phyloP scores from a whole-genome alignment of 1,140 invertebrate genomes.

The Lordiphosa clarofinis region DNA sequence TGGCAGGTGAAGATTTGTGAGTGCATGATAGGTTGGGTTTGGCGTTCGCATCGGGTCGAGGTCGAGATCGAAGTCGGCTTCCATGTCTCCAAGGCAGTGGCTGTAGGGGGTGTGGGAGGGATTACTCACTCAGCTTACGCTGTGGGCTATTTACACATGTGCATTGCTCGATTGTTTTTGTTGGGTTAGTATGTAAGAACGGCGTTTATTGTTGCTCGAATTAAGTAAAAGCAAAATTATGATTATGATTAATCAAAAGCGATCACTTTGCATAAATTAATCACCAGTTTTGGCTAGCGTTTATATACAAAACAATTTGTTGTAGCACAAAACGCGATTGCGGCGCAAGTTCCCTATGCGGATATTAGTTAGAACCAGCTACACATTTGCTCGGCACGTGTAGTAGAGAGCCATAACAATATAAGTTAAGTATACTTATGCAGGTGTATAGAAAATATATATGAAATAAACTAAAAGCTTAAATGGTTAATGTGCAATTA shows the following conservation, averaged over 20 bases:
- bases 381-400: conserved; percentile 24
- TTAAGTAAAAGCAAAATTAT: conserved; percentile 42
- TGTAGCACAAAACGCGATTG: conserved; percentile 8
- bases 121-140: conserved; percentile 19
- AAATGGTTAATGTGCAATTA: conserved; percentile 21
- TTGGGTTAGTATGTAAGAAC: conserved; percentile 50
- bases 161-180: conserved; percentile 28
- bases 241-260: conserved; percentile 29
- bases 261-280: conserved; percentile 43
- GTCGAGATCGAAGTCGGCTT: conserved; percentile 4
- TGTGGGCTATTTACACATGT: conserved; percentile 42
- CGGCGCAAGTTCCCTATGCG: conserved; percentile 1
- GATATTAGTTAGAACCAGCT: conserved; percentile 36
- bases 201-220: conserved; percentile 48
- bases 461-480: neutral
- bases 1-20: neutral
- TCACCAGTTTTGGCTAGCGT: conserved; percentile 27
- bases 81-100: conserved; percentile 11
- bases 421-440: conserved; percentile 5
- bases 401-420: conserved; percentile 20
- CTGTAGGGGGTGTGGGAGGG: neutral
- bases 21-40: conserved; percentile 15
- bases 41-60: conserved; percentile 16
- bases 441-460: conserved; percentile 10
- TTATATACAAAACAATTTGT: neutral